These are phyloP conservation scores for Ondatra zibethicus DNA, from an alignment of 2,113 vertebrate species.

Conservation along the genomic window DNA sequence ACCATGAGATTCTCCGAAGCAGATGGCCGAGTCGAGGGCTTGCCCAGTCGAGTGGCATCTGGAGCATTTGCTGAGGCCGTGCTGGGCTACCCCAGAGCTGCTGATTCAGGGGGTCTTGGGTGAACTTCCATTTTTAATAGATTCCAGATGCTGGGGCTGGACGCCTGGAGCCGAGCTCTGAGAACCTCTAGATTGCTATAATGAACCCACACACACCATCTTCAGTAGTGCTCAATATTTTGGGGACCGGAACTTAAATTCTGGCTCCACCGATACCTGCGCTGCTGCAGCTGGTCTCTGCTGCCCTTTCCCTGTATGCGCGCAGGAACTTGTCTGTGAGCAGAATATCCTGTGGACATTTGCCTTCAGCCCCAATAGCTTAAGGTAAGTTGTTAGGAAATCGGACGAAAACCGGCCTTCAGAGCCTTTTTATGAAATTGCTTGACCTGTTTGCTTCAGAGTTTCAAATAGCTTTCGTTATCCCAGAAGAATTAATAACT, in stretches of 20 bases:
- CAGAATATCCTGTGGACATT: background rate
- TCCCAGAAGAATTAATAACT: slow-evolving; percentile 50
- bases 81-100: background rate
- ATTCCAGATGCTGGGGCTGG: background rate
- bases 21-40: background rate
- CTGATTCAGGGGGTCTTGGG: background rate
- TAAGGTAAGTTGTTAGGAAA: slow-evolving; percentile 42
- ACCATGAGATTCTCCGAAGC: slow-evolving; percentile 24
- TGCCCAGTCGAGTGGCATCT: background rate
- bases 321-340: background rate
- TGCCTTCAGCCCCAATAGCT: background rate
- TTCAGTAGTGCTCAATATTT: background rate
- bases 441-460: slow-evolving; percentile 39
- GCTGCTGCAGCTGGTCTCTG: background rate
- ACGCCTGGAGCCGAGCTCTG: background rate
- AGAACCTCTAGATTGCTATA: background rate
- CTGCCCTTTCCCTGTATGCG: background rate
- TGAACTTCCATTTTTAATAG: background rate
- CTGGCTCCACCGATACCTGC: background rate
- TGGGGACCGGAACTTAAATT: background rate
- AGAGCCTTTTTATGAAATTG: slow-evolving; percentile 33
- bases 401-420: background rate
- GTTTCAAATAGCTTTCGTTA: slow-evolving; percentile 44
- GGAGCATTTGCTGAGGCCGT: background rate
- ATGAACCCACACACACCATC: background rate